phyloP scores from a whole-genome alignment of 2,113 vertebrate genomes.

The Sitta europaea region DNA sequence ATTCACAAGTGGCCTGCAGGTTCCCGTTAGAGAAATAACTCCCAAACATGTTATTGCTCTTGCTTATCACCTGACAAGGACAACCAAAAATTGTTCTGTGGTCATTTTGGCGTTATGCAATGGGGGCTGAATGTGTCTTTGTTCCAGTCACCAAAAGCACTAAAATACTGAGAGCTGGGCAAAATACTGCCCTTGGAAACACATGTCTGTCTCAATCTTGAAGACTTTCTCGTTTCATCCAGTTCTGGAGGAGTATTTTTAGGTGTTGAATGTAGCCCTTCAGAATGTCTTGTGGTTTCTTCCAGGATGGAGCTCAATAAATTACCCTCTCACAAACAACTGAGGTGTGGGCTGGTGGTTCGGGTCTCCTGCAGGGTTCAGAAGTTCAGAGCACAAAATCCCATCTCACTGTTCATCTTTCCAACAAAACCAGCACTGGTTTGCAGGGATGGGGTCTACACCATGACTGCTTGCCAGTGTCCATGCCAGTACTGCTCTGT shows the following conservation, averaged over 20 bases:
- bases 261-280: constrained; percentile 33
- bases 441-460: neutral
- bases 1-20: neutral
- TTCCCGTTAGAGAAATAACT: neutral
- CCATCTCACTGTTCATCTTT: neutral
- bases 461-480: neutral
- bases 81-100: neutral
- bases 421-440: neutral
- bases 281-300: constrained; percentile 16
- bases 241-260: constrained; percentile 41
- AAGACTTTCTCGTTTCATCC: constrained; percentile 18
- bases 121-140: neutral
- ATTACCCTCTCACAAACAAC: constrained; percentile 36
- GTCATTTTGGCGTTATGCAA: neutral
- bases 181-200: constrained; percentile 13
- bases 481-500: neutral
- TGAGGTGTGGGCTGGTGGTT: neutral
- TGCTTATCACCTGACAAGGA: constrained; percentile 25
- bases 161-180: constrained; percentile 12
- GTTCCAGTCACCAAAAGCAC: constrained; percentile 8
- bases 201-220: neutral
- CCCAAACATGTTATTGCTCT: constrained; percentile 6
- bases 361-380: neutral
- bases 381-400: constrained; percentile 5
- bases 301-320: constrained; percentile 33